phyloP scores from a whole-genome alignment of 2,113 vertebrate species.

The Salvelinus sp. region DNA sequence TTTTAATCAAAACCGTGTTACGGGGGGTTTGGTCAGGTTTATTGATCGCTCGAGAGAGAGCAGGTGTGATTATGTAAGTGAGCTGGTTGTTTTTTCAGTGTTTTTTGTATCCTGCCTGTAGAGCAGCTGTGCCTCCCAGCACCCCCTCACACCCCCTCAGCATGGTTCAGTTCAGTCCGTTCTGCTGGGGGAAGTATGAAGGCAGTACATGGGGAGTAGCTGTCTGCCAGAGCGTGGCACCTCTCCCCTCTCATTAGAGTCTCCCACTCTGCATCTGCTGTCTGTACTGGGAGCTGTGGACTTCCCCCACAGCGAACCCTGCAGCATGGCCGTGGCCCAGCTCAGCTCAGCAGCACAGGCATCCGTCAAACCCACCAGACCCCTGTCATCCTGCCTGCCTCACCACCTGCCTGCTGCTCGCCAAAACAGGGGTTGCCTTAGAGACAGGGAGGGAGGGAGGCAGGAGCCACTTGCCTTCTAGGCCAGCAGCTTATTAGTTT shows the following conservation, averaged over 20 bases:
- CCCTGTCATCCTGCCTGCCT: constrained; percentile 45
- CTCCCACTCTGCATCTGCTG: constrained; percentile 48
- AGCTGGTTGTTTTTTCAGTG: not conserved
- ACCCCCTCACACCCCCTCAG: not conserved
- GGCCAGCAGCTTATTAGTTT: constrained; percentile 47
- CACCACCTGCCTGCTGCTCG: not conserved
- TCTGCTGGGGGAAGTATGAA: constrained; percentile 35
- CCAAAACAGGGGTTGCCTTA: not conserved
- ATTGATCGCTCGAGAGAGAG: not conserved
- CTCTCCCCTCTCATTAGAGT: constrained; percentile 67
- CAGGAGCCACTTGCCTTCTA: constrained; percentile 27
- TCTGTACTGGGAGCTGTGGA: constrained; percentile 39
- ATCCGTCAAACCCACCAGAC: constrained; percentile 68
- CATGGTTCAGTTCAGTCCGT: not conserved
- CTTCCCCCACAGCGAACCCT: constrained; percentile 68
- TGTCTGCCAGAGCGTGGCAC: constrained; percentile 62
- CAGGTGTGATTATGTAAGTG: not conserved
- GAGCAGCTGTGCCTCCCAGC: not conserved
- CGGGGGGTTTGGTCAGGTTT: not conserved
- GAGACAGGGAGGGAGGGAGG: constrained; percentile 2
- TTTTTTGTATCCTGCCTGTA: not conserved
- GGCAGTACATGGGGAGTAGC: constrained; percentile 22
- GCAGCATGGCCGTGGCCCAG: constrained; percentile 64
- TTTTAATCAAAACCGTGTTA: not conserved
- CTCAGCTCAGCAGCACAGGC: constrained; percentile 65